A percentile compares a stretch with the other conserved stretches of the same genome.
Conservation (phyloP, 1,140 invertebrate genomes). For the Penaeus indicus region DNA sequence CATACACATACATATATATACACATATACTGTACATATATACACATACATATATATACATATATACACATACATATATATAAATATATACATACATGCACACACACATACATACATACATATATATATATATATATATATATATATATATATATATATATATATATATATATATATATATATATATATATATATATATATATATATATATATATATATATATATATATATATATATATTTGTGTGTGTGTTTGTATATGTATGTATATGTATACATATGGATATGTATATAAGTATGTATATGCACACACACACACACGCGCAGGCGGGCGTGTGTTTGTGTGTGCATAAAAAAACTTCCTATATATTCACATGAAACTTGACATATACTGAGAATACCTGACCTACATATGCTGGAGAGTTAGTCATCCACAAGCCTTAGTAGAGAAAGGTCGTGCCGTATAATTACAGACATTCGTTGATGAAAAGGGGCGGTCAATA, state of each 20-base stretch:
- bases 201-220: constrained; percentile 27
- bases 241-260: background rate
- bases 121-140: background rate
- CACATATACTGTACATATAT: background rate
- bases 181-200: constrained; percentile 40
- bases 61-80: background rate
- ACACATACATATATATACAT: constrained; percentile 21
- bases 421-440: no score
- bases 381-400: no score
- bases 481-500: no score
- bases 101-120: constrained; percentile 16
- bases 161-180: constrained; percentile 44
- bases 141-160: constrained; percentile 41
- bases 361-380: no score
- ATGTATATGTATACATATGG: background rate
- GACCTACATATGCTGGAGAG: no score
- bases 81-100: constrained; percentile 8
- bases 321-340: background rate
- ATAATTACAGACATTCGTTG: no score
- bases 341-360: background rate
- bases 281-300: background rate
- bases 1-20: constrained; percentile 31
- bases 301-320: background rate
- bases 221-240: no score
- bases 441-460: no score